Base-by-base conservation (phyloP, 35 echinoderm and acorn worm species). In the Apostichopus parvimensis region DNA sequence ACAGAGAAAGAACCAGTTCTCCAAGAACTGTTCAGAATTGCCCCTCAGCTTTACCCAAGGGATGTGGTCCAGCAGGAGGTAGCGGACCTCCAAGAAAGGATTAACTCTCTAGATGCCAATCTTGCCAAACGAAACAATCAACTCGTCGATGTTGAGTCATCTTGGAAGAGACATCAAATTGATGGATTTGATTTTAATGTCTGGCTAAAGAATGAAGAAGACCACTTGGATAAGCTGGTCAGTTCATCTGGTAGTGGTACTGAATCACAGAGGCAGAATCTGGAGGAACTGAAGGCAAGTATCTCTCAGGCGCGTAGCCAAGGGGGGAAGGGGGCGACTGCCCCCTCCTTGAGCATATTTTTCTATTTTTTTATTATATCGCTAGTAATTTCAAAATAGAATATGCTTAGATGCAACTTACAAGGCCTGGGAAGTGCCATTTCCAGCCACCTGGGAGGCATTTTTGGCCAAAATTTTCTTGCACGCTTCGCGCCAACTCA, bases 261-360 rank as follows among this genome's bases (percentile, higher is more conserved):
- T 17, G 34, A 82, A 52, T 6, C 25, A 55, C 34, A 82, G 9
- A 82, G 55, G n/a, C 34, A 82, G 9, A 15, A 17, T 56, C 53
- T 82, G 10, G 79, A 82, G 5, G 54, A 17, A 82, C 52, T 82
- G 6, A 82, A 82, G 79, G 79, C 55, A 56, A 82, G 79, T 17
- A 4, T 54, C 15, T 34, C 28, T n/a, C n/a, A n/a, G n/a, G n/a
- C n/a, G n/a, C n/a, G n/a, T n/a, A n/a, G n/a, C n/a, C n/a, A n/a
- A n/a, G n/a, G n/a, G n/a, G n/a, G n/a, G n/a, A n/a, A n/a, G n/a
- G n/a, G n/a, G n/a, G n/a, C n/a, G n/a, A n/a, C n/a, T n/a, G n/a
- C n/a, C n/a, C n/a, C n/a, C n/a, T n/a, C n/a, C n/a, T n/a, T n/a
- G n/a, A n/a, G n/a, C n/a, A n/a, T n/a, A n/a, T n/a, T n/a, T n/a